Percentiles rank a stretch among this genome's conserved stretches.
phyloP scores from a whole-genome alignment of 2,888 invertebrate genomes.

The Epinotia demarniana region DNA sequence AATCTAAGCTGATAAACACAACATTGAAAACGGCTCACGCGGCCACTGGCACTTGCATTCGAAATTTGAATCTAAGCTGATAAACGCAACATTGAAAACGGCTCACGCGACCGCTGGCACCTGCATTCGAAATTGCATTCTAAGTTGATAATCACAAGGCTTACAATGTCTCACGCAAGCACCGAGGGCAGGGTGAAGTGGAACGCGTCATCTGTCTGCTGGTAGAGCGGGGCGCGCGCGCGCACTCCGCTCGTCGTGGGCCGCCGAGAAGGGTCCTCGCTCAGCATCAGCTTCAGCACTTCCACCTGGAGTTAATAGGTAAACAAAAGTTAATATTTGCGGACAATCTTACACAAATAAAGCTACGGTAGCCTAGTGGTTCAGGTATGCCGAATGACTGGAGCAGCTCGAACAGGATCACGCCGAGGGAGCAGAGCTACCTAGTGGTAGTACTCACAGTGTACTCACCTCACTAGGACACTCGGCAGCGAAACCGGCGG shows the following conservation, averaged over 20 bases:
- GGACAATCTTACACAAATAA: too few relatives aligned
- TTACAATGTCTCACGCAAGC: slow-evolving; percentile 23
- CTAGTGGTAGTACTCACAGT: too few relatives aligned
- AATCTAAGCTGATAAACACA: neutral
- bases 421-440: too few relatives aligned
- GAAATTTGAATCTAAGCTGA: neutral
- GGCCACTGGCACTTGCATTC: neutral
- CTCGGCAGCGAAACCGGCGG: slow-evolving; percentile 86
- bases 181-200: slow-evolving; percentile 81
- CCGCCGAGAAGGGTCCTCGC: slow-evolving; percentile 87
- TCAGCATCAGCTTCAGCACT: slow-evolving; percentile 91
- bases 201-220: slow-evolving; percentile 71
- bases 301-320: slow-evolving; percentile 81
- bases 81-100: neutral
- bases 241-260: slow-evolving; percentile 91
- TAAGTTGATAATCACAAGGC: neutral
- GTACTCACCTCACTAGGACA: slow-evolving; percentile 88
- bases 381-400: too few relatives aligned
- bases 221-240: slow-evolving; percentile 85
- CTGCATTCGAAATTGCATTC: neutral
- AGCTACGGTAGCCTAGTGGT: too few relatives aligned
- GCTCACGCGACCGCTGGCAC: slow-evolving; percentile 26
- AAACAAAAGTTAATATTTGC: neutral
- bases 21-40: slow-evolving; percentile 8
- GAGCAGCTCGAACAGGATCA: too few relatives aligned